Conservation (phyloP, 2,113 vertebrate species). For the Sciurus niger region DNA sequence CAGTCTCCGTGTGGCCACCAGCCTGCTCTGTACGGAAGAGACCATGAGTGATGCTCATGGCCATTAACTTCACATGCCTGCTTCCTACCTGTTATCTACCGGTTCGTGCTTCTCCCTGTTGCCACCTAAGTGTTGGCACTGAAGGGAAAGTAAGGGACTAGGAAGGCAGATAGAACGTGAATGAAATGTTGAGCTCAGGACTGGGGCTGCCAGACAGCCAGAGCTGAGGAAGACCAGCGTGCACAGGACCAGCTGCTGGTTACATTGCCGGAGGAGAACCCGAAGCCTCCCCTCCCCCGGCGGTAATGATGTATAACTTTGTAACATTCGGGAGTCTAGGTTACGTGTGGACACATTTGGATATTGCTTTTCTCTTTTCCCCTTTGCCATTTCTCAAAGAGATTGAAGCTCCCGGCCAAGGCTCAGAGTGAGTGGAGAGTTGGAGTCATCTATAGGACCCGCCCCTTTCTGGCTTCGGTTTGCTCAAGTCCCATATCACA, state of each 20-base stretch:
- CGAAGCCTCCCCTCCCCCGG: rapidly evolving
- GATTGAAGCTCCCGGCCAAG: background rate
- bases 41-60: rapidly evolving
- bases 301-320: rapidly evolving
- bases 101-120: background rate
- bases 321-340: background rate
- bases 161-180: background rate
- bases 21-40: rapidly evolving
- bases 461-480: background rate
- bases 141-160: background rate
- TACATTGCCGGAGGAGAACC: rapidly evolving
- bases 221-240: background rate
- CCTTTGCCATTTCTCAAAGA: background rate
- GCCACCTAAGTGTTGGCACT: background rate
- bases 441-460: background rate
- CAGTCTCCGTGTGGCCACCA: background rate
- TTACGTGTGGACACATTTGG: background rate
- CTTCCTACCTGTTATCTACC: background rate
- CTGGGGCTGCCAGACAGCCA: background rate
- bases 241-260: background rate
- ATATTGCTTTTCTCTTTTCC: background rate
- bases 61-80: rapidly evolving
- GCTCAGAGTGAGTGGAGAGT: background rate
- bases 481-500: background rate
- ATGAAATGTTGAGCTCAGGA: background rate